Conservation (phyloP, 2,888 invertebrate genomes). For the Mamestra brassicae region DNA sequence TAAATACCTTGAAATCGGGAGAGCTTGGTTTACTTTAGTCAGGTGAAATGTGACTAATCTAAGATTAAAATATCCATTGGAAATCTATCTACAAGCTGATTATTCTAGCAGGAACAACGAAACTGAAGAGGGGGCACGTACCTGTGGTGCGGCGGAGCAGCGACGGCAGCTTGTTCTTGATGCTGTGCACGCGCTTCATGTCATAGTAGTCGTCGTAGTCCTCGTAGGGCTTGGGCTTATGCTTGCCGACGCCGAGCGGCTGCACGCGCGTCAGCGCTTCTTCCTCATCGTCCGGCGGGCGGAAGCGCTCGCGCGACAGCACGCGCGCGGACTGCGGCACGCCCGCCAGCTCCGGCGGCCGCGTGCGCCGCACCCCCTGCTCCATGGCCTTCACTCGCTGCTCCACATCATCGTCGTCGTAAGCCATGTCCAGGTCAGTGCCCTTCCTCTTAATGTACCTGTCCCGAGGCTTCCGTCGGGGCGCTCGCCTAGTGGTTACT, state of each 20-base stretch:
- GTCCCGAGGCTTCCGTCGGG: slow-evolving; percentile 78
- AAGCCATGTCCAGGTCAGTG: slow-evolving; percentile 43
- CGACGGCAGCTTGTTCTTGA: slow-evolving; percentile 78
- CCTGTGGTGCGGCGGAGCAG: slow-evolving; percentile 76
- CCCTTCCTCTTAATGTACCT: slow-evolving; percentile 62
- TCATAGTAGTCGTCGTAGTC: slow-evolving; percentile 82
- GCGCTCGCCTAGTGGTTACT: slow-evolving; percentile 69
- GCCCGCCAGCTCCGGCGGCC: not conserved
- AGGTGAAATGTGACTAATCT: not conserved
- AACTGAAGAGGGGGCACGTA: slow-evolving; percentile 57
- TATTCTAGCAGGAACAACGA: not conserved
- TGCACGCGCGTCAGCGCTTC: slow-evolving; percentile 6
- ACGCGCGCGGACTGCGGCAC: not conserved
- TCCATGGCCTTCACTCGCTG: slow-evolving; percentile 25
- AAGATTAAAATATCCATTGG: not conserved
- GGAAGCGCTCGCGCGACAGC: slow-evolving; percentile 12
- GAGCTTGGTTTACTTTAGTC: too few relatives aligned
- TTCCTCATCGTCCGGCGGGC: slow-evolving; percentile 47
- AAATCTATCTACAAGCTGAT: not conserved
- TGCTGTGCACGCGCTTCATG: slow-evolving; percentile 78
- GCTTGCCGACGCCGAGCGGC: slow-evolving; percentile 42
- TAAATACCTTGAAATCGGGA: too few relatives aligned
- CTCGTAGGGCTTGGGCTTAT: slow-evolving; percentile 59
- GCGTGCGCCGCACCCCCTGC: slow-evolving; percentile 10
- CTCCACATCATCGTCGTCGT: slow-evolving; percentile 57